Base-by-base conservation (phyloP, 2,797 vertebrate species). In the Kryptolebias ocellatus region DNA sequence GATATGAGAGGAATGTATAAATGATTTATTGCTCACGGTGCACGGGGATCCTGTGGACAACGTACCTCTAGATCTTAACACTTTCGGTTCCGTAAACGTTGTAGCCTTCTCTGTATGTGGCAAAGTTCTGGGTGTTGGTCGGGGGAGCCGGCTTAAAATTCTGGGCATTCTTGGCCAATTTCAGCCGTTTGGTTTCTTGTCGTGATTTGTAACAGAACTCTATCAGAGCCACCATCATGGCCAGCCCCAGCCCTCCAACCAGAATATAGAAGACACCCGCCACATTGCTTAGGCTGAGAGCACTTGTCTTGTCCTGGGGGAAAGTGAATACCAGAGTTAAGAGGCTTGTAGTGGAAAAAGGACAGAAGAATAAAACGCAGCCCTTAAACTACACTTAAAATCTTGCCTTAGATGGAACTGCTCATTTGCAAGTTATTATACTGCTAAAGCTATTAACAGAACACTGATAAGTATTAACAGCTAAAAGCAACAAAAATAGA, bases 181-280 rank as follows among this genome's bases (percentile, higher is more conserved):
- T 99, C 95, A 99, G 96, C 93, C 97, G 92, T 95, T 99, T 99
- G 92, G 98, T 95, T 94, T 99, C 98, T 83, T 97, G 97, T 74
- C 98, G 95, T 78, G 98, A 99, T 92, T 99, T 99, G 96, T 99
- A 99, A 96, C 98, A 99, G 94, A 99, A 99, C 94, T 99, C 98
- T 95, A 99, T 98, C 90, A 99, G 95, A 77, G 98, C 98, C 93
- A 99, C 98, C 96, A 98, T 99, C 98, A 99, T 99, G 92, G 98
- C 98, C 86, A 99, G 95, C 90, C 98, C 98, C 78, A 99, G 96
- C 88, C 98, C 98, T 90, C 98, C 98, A 46, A 99, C 98, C 84
- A 99, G 96, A 95, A 99, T 99, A 95, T 99, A 99, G 96, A 99
- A 99, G 93, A 99, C 98, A 65, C 98, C 98, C 68, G 98, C 98